phyloP scores from a whole-genome alignment of 2,888 invertebrate genomes.

The Cancer borealis region DNA sequence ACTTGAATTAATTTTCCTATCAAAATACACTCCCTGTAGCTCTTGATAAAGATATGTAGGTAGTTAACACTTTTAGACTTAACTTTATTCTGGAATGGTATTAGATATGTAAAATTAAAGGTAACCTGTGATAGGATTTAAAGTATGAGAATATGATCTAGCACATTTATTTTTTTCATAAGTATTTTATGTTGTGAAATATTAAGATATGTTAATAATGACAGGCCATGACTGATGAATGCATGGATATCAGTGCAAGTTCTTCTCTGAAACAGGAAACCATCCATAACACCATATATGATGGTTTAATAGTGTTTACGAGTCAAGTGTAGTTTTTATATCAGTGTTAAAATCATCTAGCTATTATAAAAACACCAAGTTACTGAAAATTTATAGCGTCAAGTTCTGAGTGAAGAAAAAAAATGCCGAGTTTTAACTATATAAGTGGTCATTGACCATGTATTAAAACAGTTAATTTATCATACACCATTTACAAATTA shows the following conservation, averaged over 20 bases:
- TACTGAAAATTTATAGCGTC: neutral
- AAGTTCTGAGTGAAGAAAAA: neutral
- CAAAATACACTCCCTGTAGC: neutral
- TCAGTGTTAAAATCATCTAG: neutral
- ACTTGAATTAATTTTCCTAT: neutral
- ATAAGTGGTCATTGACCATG: neutral
- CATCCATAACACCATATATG: neutral
- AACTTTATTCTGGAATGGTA: neutral
- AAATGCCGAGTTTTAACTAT: neutral
- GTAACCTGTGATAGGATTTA: slow-evolving; percentile 25
- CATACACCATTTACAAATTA: slow-evolving; percentile 28
- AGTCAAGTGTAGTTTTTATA: neutral
- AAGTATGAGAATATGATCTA: slow-evolving; percentile 29
- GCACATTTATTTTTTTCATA: slow-evolving; percentile 26
- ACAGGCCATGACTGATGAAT: slow-evolving; percentile 9
- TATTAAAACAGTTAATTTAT: neutral
- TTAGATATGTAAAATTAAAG: neutral
- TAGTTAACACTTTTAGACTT: neutral
- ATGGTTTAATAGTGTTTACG: neutral
- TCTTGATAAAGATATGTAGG: neutral
- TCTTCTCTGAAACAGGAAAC: neutral
- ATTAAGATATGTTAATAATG: neutral
- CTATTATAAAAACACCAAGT: neutral
- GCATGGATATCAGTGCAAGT: neutral
- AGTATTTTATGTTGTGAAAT: neutral